These are phyloP conservation scores for Mylabris sibirica DNA, from an alignment of 2,888 invertebrate genomes.

Conservation along the genomic window DNA sequence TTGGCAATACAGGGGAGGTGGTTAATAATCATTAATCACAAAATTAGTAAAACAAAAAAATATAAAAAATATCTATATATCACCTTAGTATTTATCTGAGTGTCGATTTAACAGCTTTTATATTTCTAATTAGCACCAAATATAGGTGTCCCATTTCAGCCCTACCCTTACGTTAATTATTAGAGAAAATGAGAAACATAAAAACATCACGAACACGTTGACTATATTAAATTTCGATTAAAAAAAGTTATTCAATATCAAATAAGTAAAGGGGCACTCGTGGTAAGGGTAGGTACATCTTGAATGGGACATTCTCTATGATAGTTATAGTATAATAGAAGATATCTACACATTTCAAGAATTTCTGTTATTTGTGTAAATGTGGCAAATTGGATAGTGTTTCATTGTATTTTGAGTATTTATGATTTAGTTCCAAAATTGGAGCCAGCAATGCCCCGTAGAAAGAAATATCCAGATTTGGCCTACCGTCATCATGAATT, in stretches of 20 bases:
- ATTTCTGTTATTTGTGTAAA: conserved; percentile 9
- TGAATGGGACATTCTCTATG: neutral
- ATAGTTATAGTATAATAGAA: neutral
- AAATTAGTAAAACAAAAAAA: conserved; percentile 26
- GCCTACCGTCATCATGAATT: conserved; percentile 88
- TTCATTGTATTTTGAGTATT: conserved; percentile 29
- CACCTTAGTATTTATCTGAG: neutral
- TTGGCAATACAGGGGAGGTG: conserved; percentile 46
- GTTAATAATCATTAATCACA: conserved; percentile 44
- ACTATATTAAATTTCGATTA: neutral
- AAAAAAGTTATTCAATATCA: neutral
- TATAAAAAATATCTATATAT: neutral
- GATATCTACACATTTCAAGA: conserved; percentile 30
- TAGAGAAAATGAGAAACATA: neutral
- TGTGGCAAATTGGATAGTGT: conserved; percentile 1
- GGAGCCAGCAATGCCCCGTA: conserved; percentile 85
- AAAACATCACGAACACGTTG: neutral
- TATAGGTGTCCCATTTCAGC: conserved; percentile 25
- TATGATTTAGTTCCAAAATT: conserved; percentile 62
- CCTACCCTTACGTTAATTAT: neutral
- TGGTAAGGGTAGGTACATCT: neutral
- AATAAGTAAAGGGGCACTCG: neutral
- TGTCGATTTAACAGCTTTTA: neutral
- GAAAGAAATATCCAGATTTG: conserved; percentile 88
- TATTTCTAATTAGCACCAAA: conserved; percentile 25